Percentiles rank a stretch among this genome's conserved stretches.
Conservation (phyloP, 2,797 vertebrate genomes). For the Nyctibius grandis region DNA sequence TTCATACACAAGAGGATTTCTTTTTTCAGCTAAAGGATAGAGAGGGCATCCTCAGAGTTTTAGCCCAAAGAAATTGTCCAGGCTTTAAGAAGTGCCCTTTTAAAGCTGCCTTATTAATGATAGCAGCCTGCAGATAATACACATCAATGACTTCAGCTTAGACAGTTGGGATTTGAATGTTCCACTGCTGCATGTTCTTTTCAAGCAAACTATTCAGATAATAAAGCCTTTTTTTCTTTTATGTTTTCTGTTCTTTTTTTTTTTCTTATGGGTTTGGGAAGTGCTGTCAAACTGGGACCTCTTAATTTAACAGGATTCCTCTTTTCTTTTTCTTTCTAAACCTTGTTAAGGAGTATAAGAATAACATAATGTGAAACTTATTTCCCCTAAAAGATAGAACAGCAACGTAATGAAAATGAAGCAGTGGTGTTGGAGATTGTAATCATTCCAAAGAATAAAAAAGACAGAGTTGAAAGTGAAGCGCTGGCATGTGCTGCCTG, state of each 20-base stretch:
- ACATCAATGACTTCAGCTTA: slow-evolving; percentile 60
- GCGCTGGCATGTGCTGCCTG: neutral
- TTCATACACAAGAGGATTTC: neutral
- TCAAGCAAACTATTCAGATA: slow-evolving; percentile 54
- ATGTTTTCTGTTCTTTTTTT: neutral
- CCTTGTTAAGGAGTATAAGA: slow-evolving; percentile 49
- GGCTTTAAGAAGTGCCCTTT: slow-evolving; percentile 59
- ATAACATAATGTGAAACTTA: slow-evolving; percentile 62
- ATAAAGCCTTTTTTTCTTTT: neutral
- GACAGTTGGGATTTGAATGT: slow-evolving; percentile 47
- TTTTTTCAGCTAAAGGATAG: slow-evolving; percentile 12
- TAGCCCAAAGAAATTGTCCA: slow-evolving; percentile 31
- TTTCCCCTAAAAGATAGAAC: slow-evolving; percentile 61
- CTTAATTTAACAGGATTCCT: slow-evolving; percentile 63
- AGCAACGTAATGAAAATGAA: slow-evolving; percentile 48
- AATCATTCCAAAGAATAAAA: slow-evolving; percentile 55
- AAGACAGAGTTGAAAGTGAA: slow-evolving; percentile 49
- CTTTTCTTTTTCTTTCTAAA: slow-evolving; percentile 43
- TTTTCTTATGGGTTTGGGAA: neutral
- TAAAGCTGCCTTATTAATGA: slow-evolving; percentile 56
- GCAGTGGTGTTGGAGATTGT: neutral
- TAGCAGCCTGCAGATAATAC: slow-evolving; percentile 51
- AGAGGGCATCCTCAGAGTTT: slow-evolving; percentile 16
- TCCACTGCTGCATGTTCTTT: slow-evolving; percentile 13
- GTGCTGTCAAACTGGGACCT: slow-evolving; percentile 17